Evolutionary conservation across 2,888 invertebrate species (phyloP).

Genomic region (Brachylomia viminalis): DNA sequence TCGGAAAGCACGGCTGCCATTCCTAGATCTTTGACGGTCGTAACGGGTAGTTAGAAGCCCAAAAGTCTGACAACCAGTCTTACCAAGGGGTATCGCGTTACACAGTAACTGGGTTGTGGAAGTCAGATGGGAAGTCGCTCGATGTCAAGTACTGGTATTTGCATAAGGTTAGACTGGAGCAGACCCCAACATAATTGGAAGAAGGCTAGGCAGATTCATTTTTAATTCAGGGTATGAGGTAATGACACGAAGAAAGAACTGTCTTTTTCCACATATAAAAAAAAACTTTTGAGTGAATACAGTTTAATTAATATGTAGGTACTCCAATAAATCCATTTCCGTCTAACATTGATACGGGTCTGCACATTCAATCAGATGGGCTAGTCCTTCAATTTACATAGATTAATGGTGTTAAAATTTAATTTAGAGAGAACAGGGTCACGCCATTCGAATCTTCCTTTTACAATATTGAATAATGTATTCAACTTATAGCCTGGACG

Average conservation of each 20-base stretch:
- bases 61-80: too few species aligned
- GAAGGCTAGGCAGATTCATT: too few species aligned
- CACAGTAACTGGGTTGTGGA: too few species aligned
- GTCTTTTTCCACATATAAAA: too few species aligned
- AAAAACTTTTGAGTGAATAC: not conserved
- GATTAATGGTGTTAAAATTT: constrained; percentile 75
- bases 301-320: constrained; percentile 10
- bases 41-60: too few species aligned
- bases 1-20: too few species aligned
- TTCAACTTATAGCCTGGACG: constrained; percentile 30
- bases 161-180: too few species aligned
- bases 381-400: constrained; percentile 68
- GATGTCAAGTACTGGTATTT: too few species aligned
- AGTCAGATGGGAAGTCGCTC: too few species aligned
- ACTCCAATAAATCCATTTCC: constrained; percentile 31
- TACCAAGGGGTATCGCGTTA: too few species aligned
- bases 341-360: constrained; percentile 59
- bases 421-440: constrained; percentile 63
- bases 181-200: too few species aligned
- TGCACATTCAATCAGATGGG: constrained; percentile 58
- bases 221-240: not conserved
- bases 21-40: too few species aligned
- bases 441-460: constrained; percentile 61
- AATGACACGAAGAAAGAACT: not conserved
- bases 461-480: constrained; percentile 69